Percentiles rank a stretch among this genome's conserved stretches.
These are phyloP conservation scores for Chirona hameri DNA, from an alignment of 2,888 invertebrate species.

Conservation along the genomic window DNA sequence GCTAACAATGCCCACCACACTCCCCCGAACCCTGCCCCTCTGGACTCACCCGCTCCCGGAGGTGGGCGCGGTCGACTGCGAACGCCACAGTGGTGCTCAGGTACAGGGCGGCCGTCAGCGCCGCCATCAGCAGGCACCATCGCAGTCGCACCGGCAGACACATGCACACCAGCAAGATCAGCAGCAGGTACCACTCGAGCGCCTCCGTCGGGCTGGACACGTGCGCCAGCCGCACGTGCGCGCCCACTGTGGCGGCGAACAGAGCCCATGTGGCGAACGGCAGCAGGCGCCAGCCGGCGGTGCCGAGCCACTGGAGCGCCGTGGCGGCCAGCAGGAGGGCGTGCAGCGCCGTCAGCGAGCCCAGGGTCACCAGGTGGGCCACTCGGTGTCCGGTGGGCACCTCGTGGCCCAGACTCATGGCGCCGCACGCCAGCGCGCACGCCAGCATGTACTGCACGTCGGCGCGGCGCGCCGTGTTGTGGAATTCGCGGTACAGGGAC, in stretches of 20 bases:
- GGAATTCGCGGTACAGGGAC: constrained; percentile 65
- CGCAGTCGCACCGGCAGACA: constrained; percentile 65
- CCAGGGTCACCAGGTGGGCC: not conserved
- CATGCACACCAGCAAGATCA: constrained; percentile 68
- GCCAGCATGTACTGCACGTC: constrained; percentile 56
- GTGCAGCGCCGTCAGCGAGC: not conserved
- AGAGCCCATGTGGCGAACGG: constrained; percentile 64
- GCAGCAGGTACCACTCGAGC: constrained; percentile 66
- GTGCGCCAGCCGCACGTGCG: constrained; percentile 55
- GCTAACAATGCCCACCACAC: no score
- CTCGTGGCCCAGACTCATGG: constrained; percentile 47
- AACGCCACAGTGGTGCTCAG: constrained; percentile 34
- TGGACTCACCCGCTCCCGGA: not conserved
- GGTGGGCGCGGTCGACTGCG: not conserved
- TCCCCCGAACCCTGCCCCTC: no score
- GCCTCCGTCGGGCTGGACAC: constrained; percentile 53
- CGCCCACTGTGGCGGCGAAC: constrained; percentile 59
- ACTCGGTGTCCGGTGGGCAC: constrained; percentile 44
- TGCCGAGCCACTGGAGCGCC: not conserved
- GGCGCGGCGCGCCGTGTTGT: constrained; percentile 64
- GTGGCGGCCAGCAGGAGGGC: not conserved
- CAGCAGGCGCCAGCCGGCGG: constrained; percentile 47
- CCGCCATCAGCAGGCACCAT: constrained; percentile 40
- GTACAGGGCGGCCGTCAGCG: constrained; percentile 39
- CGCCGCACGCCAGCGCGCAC: constrained; percentile 47